These are phyloP conservation scores for Hydrophis major DNA, from an alignment of 2,797 vertebrate species.

Conservation along the genomic window DNA sequence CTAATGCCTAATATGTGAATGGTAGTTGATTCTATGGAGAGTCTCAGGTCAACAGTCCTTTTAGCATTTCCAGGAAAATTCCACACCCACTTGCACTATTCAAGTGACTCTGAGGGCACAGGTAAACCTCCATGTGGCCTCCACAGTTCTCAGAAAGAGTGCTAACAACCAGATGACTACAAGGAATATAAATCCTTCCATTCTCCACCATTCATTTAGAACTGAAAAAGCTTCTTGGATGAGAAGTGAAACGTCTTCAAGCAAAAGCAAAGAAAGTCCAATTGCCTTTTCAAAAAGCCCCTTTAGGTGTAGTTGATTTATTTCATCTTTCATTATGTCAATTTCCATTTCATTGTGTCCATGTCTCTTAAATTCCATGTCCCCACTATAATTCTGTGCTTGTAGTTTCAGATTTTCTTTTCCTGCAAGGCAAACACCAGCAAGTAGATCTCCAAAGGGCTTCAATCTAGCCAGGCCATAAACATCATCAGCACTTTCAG, in stretches of 20 bases:
- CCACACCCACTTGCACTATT: too few species aligned
- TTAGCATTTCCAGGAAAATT: too few species aligned
- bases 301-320: not conserved
- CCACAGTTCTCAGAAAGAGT: not conserved
- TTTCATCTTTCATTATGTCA: not conserved
- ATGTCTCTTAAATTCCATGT: not conserved
- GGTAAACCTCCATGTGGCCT: not conserved
- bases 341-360: not conserved
- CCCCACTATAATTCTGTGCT: not conserved
- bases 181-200: not conserved
- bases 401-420: not conserved
- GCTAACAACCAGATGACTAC: not conserved
- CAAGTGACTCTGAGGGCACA: not conserved
- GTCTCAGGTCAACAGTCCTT: too few species aligned
- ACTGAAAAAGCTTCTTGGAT: not conserved
- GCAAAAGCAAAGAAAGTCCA: not conserved
- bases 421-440: not conserved
- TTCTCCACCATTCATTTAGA: not conserved
- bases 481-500: not conserved
- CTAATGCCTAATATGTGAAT: not conserved
- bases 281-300: not conserved
- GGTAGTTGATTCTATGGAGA: too few species aligned
- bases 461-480: not conserved
- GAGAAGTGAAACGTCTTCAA: not conserved
- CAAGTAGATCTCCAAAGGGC: not conserved